Base-by-base conservation (phyloP, 2,888 invertebrate genomes). In the Cacoxenus indagator region DNA sequence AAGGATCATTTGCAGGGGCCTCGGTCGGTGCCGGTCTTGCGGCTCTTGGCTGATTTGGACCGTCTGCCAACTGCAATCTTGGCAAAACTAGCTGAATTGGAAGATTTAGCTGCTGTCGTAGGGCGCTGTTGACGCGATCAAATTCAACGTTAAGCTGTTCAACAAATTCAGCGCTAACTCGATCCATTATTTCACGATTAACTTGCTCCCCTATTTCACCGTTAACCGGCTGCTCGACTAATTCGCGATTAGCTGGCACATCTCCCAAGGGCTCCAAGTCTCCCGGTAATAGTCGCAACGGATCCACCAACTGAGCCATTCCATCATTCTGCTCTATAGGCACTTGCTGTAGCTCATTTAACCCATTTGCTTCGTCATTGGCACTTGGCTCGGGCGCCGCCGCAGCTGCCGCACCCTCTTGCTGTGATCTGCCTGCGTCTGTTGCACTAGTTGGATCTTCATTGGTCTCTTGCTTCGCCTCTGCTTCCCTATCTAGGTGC, bases 401-500 rank as follows among this genome's bases (percentile, higher is more conserved):
- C 46, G 61, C 51, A 26, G 22, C 45, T n/a, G 68, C 65, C 43
- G 31, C 14, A 51, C 22, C 22, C 22, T 9, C 27, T 26, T 24
- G 4, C 9, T 14, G 9, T 55, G 8, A 8, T 55, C 2, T 24
- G 6, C 11, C 27, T 55, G 55, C 55, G 24, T 14, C 55, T 55
- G 26, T 8, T 22, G 19, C 22, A n/a, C n/a, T n/a, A 19, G 29
- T 29, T n/a, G 26, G 48, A n/a, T 64, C 14, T 17, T 48, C 29
- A 17, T 9, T 48, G 4, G 51, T 14, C 9, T 11, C 61, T n/a
- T 61, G 24, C 26, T 54, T 66, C 4, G 54, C 61, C 9, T 67
- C 73, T 11, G 29, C 66, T 1, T 26, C 26, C 14, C 55, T 73
- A 17, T 69, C 68, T 67, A 86, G 75, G 76, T 85, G 86, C 61